Percentiles rank a stretch among this genome's conserved stretches.
These are phyloP conservation scores for Nixonia krombeini DNA, from an alignment of 1,140 invertebrate genomes.

Conservation along the genomic window DNA sequence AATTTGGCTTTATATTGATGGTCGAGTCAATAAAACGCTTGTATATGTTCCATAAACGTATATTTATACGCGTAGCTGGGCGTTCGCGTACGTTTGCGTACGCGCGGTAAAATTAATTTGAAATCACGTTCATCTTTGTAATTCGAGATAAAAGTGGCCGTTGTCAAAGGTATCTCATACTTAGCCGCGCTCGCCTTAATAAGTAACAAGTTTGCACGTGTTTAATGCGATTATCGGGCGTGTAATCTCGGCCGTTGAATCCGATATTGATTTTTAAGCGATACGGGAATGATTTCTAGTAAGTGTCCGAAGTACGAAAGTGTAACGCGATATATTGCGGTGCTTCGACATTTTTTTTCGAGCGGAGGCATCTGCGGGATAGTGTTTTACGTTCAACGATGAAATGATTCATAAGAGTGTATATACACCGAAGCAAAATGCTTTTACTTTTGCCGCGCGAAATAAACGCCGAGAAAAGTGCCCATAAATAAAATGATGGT, in stretches of 20 bases:
- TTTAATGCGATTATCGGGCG: too few relatives aligned
- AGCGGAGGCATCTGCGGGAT: background rate
- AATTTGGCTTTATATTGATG: too few relatives aligned
- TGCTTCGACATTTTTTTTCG: background rate
- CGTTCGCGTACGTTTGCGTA: background rate
- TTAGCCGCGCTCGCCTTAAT: too few relatives aligned
- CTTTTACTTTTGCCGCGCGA: slow-evolving; percentile 5
- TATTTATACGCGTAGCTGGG: too few relatives aligned
- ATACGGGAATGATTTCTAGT: background rate
- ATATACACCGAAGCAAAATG: background rate
- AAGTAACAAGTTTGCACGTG: too few relatives aligned
- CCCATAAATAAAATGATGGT: slow-evolving; percentile 3
- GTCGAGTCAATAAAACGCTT: too few relatives aligned
- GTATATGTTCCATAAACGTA: too few relatives aligned
- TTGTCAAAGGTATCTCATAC: too few relatives aligned
- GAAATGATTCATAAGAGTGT: slow-evolving; percentile 1
- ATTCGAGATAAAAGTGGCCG: too few relatives aligned
- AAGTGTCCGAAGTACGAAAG: background rate
- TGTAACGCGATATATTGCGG: background rate
- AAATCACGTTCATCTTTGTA: too few relatives aligned
- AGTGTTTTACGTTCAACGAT: background rate
- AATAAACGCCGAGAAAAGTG: slow-evolving; percentile 4
- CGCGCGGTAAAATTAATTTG: background rate
- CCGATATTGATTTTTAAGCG: background rate
- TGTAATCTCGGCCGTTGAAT: too few relatives aligned